These are phyloP conservation scores for Mastomys coucha DNA, from an alignment of 2,113 vertebrate species.

Conservation along the genomic window DNA sequence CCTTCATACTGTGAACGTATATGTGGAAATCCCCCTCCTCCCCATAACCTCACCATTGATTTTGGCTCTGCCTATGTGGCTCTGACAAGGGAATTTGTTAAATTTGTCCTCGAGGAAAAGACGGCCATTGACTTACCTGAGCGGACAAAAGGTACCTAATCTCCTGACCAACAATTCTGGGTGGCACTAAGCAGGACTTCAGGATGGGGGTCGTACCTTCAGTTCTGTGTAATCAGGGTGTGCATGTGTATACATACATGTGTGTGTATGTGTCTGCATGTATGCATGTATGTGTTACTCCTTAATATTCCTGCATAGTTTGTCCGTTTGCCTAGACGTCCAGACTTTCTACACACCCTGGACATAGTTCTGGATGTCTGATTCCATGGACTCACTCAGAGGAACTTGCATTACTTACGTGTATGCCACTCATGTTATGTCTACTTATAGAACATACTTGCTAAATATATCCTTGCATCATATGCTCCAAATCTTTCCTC, in stretches of 20 bases:
- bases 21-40: slow-evolving; percentile 28
- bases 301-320: not conserved
- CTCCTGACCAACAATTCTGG: slow-evolving; percentile 81
- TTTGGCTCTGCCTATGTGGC: slow-evolving; percentile 77
- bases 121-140: slow-evolving; percentile 66
- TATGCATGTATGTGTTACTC: not conserved
- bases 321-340: not conserved
- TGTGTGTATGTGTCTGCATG: not conserved
- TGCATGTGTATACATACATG: not conserved
- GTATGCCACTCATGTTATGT: not conserved
- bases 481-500: not conserved
- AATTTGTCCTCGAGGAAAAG: slow-evolving; percentile 73
- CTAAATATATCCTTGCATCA: not conserved
- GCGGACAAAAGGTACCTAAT: slow-evolving; percentile 79
- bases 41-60: slow-evolving; percentile 74
- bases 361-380: not conserved
- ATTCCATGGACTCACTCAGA: not conserved
- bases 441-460: not conserved
- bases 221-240: not conserved
- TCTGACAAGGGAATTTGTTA: slow-evolving; percentile 71
- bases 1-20: slow-evolving; percentile 41
- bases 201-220: slow-evolving; percentile 40
- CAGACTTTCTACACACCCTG: not conserved
- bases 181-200: slow-evolving; percentile 75
- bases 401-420: not conserved